Evolutionary conservation across 2,113 vertebrate species (phyloP).

Genomic region (Hippocampus comes): DNA sequence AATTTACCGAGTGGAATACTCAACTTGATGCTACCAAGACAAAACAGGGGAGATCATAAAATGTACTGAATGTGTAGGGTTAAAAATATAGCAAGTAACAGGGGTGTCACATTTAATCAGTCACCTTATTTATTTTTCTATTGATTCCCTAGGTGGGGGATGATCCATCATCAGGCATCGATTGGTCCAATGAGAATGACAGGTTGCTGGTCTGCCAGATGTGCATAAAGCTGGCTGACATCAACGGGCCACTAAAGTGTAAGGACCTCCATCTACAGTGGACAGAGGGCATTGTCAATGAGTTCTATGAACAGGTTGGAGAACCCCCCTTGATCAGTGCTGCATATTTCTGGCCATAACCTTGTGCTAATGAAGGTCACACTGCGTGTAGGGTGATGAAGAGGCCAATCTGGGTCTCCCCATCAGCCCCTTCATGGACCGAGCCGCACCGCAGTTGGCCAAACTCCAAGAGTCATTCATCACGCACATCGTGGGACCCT

Average conservation of each 20-base stretch:
- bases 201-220: slow-evolving; percentile 95
- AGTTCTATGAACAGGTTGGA: slow-evolving; percentile 95
- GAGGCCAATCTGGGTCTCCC: slow-evolving; percentile 91
- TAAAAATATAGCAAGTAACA: slow-evolving; percentile 14
- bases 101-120: neutral
- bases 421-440: slow-evolving; percentile 97
- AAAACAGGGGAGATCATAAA: neutral
- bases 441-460: slow-evolving; percentile 91
- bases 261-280: slow-evolving; percentile 94
- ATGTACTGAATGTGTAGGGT: neutral
- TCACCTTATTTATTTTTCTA: neutral
- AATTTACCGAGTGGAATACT: neutral
- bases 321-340: neutral
- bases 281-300: slow-evolving; percentile 97
- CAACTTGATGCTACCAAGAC: neutral
- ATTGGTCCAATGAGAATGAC: slow-evolving; percentile 97
- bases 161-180: slow-evolving; percentile 86
- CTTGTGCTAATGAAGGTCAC: slow-evolving; percentile 4
- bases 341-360: neutral
- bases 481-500: slow-evolving; percentile 94
- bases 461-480: slow-evolving; percentile 98
- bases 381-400: slow-evolving; percentile 83
- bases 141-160: slow-evolving; percentile 81
- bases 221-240: slow-evolving; percentile 98
- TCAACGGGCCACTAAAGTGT: slow-evolving; percentile 93